phyloP scores from a whole-genome alignment of 2,797 vertebrate species.

The Melopsittacus undulatus region DNA sequence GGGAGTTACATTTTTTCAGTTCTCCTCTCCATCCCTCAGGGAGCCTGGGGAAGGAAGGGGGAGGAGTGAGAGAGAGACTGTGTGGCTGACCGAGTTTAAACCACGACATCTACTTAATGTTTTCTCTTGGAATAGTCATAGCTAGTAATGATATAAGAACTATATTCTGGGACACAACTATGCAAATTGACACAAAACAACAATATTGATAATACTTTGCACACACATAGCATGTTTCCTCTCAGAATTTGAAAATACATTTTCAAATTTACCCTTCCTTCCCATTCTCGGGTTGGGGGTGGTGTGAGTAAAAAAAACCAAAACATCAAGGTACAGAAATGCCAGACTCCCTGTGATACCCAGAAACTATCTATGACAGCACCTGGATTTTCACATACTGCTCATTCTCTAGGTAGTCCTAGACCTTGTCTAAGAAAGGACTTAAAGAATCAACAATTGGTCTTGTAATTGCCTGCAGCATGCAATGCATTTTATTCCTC shows the following conservation, averaged over 20 bases:
- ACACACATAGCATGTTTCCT: not conserved
- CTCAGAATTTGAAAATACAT: not conserved
- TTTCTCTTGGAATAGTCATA: conserved; percentile 16
- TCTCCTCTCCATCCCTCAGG: too few relatives aligned
- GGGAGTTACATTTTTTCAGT: too few relatives aligned
- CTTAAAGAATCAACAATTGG: not conserved
- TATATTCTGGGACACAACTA: not conserved
- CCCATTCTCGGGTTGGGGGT: not conserved
- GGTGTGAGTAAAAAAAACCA: not conserved
- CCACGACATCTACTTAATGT: not conserved
- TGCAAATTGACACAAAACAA: not conserved
- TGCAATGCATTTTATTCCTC: not conserved
- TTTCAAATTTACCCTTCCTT: not conserved
- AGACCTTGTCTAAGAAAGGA: not conserved
- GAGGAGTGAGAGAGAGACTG: too few relatives aligned
- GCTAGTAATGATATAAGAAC: conserved; percentile 23
- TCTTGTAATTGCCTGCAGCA: not conserved
- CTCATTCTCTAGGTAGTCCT: not conserved
- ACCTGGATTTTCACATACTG: not conserved
- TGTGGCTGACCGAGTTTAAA: too few relatives aligned
- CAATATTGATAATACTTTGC: not conserved
- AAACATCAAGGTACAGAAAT: not conserved
- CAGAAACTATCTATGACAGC: not conserved
- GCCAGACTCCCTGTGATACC: not conserved
- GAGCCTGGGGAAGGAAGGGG: too few relatives aligned